These are phyloP conservation scores for Abrostola tripartita DNA, from an alignment of 2,888 invertebrate species.

Conservation along the genomic window DNA sequence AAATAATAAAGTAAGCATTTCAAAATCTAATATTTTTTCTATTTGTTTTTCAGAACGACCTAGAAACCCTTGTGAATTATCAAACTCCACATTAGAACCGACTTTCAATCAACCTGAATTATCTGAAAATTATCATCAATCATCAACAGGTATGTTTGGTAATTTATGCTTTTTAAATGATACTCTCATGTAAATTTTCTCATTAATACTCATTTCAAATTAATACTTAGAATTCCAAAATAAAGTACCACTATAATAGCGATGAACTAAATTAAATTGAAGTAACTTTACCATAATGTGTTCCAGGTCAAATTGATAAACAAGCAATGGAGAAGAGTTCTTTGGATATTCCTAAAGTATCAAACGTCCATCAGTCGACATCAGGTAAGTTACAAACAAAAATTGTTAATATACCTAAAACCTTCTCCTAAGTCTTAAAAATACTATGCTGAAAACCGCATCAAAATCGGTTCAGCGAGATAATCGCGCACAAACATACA, in stretches of 20 bases:
- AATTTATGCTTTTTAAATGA: background rate
- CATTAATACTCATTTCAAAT: background rate
- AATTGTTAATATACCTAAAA: no score
- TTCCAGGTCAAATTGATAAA: background rate
- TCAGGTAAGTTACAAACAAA: conserved; percentile 1
- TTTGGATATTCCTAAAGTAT: conserved; percentile 2
- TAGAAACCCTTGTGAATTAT: background rate
- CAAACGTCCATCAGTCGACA: background rate
- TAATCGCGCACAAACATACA: background rate
- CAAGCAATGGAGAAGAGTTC: background rate
- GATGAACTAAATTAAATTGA: background rate
- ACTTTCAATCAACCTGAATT: conserved; percentile 1
- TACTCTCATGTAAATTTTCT: background rate
- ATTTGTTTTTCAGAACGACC: conserved; percentile 4
- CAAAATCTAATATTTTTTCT: background rate
- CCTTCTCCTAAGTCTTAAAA: no score
- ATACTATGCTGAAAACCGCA: no score
- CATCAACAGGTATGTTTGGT: conserved; percentile 4
- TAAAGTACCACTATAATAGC: background rate
- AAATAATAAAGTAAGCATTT: no score
- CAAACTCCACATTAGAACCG: background rate
- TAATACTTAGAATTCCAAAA: background rate
- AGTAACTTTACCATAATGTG: background rate
- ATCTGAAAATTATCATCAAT: background rate
- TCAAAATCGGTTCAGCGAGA: no score